These are phyloP conservation scores for Calliphora vomitoria DNA, from an alignment of 2,888 invertebrate genomes.

Conservation along the genomic window DNA sequence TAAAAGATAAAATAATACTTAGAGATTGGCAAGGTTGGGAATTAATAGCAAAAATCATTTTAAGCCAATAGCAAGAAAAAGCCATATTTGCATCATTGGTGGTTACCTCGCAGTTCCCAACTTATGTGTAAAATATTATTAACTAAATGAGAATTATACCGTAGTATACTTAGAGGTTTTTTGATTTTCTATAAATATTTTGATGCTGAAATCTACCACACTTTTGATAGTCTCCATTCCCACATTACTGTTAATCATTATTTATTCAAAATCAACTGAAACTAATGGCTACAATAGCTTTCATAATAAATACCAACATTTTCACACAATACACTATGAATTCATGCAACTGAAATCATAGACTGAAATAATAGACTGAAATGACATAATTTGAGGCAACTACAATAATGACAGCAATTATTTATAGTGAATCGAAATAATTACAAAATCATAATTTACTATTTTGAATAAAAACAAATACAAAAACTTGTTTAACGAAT, in stretches of 20 bases:
- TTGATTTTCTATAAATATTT: no score
- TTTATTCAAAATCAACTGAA: constrained; percentile 5
- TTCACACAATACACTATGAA: constrained; percentile 27
- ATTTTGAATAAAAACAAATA: neutral
- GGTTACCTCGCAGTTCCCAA: no score
- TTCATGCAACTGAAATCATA: constrained; percentile 31
- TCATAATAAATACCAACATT: neutral
- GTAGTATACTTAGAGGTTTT: no score
- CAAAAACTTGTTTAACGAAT: constrained; percentile 25
- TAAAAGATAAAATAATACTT: constrained; percentile 6
- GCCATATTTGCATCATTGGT: no score
- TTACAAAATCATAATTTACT: neutral
- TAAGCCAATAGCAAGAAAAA: neutral
- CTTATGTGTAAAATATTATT: no score
- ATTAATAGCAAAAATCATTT: no score
- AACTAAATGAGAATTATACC: no score
- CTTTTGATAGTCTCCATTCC: neutral
- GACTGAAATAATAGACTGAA: constrained; percentile 42
- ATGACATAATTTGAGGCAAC: constrained; percentile 63
- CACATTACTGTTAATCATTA: neutral
- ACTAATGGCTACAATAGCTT: constrained; percentile 13
- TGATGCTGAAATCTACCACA: no score
- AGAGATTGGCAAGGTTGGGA: neutral
- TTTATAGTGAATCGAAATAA: constrained; percentile 7
- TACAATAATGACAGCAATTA: constrained; percentile 59